Base-by-base conservation (phyloP, 2,797 vertebrate genomes). In the Carcharodon carcharias region DNA sequence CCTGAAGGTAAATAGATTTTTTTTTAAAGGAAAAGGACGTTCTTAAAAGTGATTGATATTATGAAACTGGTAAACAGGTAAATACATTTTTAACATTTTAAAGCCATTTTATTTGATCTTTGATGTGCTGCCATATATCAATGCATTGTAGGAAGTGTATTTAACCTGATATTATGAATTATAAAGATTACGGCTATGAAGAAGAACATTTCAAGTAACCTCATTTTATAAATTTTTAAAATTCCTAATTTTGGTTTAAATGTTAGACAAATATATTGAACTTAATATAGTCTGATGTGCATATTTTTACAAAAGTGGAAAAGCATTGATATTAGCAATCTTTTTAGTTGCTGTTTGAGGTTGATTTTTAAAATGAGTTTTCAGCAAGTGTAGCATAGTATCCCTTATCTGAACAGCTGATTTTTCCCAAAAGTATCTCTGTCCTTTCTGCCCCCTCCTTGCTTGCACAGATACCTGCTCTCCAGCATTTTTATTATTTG, bases 401-500 rank as follows among this genome's bases (percentile, higher is more conserved):
- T 56, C 18, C 71, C 7, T 56, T 54, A 73, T 58, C 45, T 63
- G 89, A 92, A 58, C 58, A 77, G 45, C 31, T 77, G 63, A 50
- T 71, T 95, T 73, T 95, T 35, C 71, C 12, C 40, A 18, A 56
- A 73, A 95, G 7, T 73, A 35, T 12, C 31, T 11, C 50, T 77
- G 50, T 56, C 67, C 14, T 95, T 95, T 77, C 69, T 56, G 94
- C 28, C 45, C 50, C 50, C 94, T 95, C 88, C 56, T 12, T 92
- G 89, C 58, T 58, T 92, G 18, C 26, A 77, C 50, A 56, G 71
- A 69, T 95, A 77, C 35, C 95, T 73, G 69, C 69, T 21, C 16
- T 69, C 21, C 67, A 95, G 50, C 67, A 73, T 95, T 56, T 73
- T 77, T 56, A 58, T 95, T 95, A 50, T 58, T 95, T 58, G 67